Conservation (phyloP, 2,797 vertebrate genomes). For the Lutra lutra region DNA sequence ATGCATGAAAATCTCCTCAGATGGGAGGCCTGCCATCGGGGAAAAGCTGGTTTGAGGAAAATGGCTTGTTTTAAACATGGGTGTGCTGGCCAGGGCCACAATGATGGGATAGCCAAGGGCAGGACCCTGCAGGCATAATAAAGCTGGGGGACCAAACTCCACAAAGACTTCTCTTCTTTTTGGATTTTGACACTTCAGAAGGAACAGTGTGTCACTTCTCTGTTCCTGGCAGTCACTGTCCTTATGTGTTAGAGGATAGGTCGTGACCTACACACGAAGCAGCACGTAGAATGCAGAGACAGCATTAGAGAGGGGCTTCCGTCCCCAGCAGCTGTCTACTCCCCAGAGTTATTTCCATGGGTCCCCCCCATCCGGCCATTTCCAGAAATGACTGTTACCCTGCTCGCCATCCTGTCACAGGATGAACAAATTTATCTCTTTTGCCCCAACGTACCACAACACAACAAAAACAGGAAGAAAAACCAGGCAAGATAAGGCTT, state of each 20-base stretch:
- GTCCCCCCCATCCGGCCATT: not conserved
- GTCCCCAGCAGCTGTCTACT: not conserved
- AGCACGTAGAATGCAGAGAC: not conserved
- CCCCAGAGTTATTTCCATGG: not conserved
- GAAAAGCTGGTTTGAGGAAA: not conserved
- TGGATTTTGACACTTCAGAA: not conserved
- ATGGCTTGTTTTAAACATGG: not conserved
- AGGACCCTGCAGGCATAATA: not conserved
- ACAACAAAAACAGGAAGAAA: slow-evolving; percentile 73
- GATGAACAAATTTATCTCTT: slow-evolving; percentile 61
- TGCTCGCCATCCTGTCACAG: not conserved
- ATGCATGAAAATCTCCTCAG: not conserved
- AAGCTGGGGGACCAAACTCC: not conserved
- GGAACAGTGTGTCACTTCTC: not conserved
- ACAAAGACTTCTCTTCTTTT: not conserved
- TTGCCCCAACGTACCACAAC: not conserved
- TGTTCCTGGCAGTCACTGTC: not conserved
- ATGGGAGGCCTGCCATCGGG: not conserved
- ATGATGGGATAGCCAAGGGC: not conserved
- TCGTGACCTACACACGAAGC: not conserved
- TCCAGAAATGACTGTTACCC: slow-evolving; percentile 47
- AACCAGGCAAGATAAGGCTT: not conserved
- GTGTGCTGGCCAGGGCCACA: not conserved
- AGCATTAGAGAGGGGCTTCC: not conserved
- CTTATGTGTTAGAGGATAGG: slow-evolving; percentile 30